Conservation (phyloP, 2,888 invertebrate species). For the Volucella inflata region DNA sequence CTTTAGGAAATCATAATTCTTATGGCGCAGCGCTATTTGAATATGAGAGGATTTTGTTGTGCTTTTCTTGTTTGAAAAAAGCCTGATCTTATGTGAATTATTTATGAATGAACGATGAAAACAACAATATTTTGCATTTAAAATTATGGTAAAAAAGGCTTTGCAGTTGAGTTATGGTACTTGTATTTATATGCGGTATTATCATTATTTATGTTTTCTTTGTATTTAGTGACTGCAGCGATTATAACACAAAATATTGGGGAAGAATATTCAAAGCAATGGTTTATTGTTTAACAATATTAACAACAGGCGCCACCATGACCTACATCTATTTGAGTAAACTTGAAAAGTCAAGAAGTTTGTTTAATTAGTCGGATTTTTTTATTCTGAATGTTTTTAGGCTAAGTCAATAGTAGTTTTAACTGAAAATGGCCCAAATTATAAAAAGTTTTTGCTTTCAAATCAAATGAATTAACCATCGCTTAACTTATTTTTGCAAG, state of each 20-base stretch:
- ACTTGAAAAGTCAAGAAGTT: conserved; percentile 7
- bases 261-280: conserved; percentile 3
- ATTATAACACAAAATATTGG: conserved; percentile 3
- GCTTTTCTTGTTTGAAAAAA: conserved; percentile 32
- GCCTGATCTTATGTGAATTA: conserved; percentile 43
- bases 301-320: conserved; percentile 38
- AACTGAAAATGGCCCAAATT: no score
- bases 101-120: conserved; percentile 31
- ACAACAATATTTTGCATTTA: conserved; percentile 36
- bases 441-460: no score
- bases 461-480: no score
- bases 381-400: neutral
- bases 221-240: neutral
- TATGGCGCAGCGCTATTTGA: conserved; percentile 31
- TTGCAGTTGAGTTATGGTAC: neutral
- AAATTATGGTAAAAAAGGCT: conserved; percentile 25
- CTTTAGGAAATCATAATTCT: conserved; percentile 10
- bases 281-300: conserved; percentile 22
- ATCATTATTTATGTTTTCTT: no score
- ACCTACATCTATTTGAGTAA: conserved; percentile 55
- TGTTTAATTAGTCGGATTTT: neutral
- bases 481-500: no score
- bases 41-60: conserved; percentile 33
- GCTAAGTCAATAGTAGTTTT: no score
- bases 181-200: no score